Conservation (phyloP, 2,797 vertebrate genomes). For the Lacerta bilineata region DNA sequence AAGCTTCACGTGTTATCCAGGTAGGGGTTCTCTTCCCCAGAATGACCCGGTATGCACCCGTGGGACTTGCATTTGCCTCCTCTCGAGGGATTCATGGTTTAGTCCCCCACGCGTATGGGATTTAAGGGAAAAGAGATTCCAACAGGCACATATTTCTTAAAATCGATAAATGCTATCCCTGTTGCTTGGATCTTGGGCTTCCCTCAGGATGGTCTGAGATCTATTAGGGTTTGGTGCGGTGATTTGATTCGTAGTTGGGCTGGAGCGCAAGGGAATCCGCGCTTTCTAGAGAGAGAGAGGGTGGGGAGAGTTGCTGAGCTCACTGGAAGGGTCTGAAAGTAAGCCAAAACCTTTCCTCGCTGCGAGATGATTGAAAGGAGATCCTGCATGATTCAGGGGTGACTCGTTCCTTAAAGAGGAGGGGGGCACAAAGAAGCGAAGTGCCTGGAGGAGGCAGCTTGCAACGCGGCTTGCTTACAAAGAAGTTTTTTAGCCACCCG, state of each 20-base stretch:
- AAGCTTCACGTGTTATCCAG: background rate
- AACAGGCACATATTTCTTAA: background rate
- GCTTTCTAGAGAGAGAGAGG: background rate
- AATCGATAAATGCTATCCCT: background rate
- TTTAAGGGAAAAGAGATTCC: no score
- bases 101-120: no score
- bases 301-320: background rate
- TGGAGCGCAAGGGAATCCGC: background rate
- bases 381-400: slow-evolving; percentile 48
- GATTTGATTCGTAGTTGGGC: background rate
- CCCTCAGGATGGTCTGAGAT: background rate
- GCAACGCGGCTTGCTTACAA: slow-evolving; percentile 2
- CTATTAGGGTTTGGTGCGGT: background rate
- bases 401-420: slow-evolving; percentile 20
- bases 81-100: no score
- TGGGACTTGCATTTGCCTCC: no score
- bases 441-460: background rate
- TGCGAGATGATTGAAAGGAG: slow-evolving; percentile 22
- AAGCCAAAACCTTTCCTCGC: background rate
- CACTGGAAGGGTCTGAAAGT: background rate
- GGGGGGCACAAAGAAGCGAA: slow-evolving; percentile 25
- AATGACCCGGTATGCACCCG: background rate
- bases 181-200: background rate
- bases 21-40: background rate
- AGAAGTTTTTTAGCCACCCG: background rate